phyloP scores from a whole-genome alignment of 2,888 invertebrate species.

The Conops quadrifasciatus region DNA sequence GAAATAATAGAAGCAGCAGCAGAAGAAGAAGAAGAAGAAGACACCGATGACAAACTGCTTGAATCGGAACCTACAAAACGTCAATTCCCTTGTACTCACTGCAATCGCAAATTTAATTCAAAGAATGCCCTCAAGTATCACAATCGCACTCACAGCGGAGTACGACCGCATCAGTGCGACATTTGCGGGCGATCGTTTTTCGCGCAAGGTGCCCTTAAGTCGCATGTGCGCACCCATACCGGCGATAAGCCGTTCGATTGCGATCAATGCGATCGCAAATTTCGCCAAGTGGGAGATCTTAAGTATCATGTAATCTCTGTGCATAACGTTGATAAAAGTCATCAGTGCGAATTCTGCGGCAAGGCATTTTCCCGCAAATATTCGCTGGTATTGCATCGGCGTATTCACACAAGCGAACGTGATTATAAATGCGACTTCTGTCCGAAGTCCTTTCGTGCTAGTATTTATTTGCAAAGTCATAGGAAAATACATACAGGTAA shows the following conservation, averaged over 20 bases:
- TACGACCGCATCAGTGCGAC: constrained; percentile 79
- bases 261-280: constrained; percentile 77
- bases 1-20: background rate
- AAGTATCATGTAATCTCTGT: constrained; percentile 86
- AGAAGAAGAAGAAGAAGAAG: background rate
- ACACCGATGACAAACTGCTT: background rate
- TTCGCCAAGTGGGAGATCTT: constrained; percentile 88
- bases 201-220: constrained; percentile 82
- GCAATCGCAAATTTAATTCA: constrained; percentile 79
- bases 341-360: constrained; percentile 88
- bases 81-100: constrained; percentile 62
- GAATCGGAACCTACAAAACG: constrained; percentile 16
- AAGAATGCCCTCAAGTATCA: constrained; percentile 87
- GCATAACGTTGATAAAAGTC: constrained; percentile 82
- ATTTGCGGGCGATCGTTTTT: constrained; percentile 86
- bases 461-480: constrained; percentile 85
- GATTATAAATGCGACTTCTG: constrained; percentile 89
- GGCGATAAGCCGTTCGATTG: constrained; percentile 88
- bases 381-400: constrained; percentile 83
- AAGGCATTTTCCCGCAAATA: constrained; percentile 88
- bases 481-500: constrained; percentile 84
- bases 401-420: constrained; percentile 87
- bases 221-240: constrained; percentile 82
- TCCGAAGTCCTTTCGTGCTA: constrained; percentile 83
- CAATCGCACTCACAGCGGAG: constrained; percentile 79